Evolutionary conservation across 2,797 vertebrate species (phyloP), one percentile per base, ranked within the genome.

Genomic region (Malacoctenus gilli): DNA sequence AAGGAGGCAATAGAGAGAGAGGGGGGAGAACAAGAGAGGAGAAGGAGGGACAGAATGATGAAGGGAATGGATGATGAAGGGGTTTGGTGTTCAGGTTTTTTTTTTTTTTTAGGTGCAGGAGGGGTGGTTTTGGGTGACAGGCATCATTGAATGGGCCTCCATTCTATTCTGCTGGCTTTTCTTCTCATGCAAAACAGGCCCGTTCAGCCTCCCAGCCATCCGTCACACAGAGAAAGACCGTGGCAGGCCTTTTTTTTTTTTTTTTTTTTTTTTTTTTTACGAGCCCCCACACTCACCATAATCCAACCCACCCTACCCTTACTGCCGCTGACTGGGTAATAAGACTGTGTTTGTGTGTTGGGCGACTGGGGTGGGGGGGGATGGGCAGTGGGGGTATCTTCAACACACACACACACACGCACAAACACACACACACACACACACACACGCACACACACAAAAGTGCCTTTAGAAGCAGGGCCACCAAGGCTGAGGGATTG

Each of bases 191-290:
- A 90, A 93, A 88, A 79, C 87, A 87, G 81, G 79, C 71, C 85
- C 61, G 89, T 91, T 91, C 88, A 91, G 88, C 86, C 86, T 91
- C 90, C 76, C 84, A 88, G 89, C 89, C 90, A 93, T 93, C 91
- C 90, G 90, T 93, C 92, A 93, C 88, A 89, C 89, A 88, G 87
- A 92, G 90, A 93, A 92, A 91, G 91, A 89, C 83, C 88, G 85
- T 91, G 90, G 90, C 91, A 91, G 91, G 88, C 89, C 88, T 87
- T 92, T n/a, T n/a, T n/a, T n/a, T n/a, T n/a, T n/a, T n/a, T n/a
- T n/a, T n/a, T n/a, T n/a, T n/a, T n/a, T n/a, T n/a, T n/a, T n/a
- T n/a, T n/a, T n/a, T n/a, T n/a, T n/a, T 91, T 91, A 92, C 89
- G 87, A 91, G 90, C 87, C 90, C n/a, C 85, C 89, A 87, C 88